Percentiles rank a stretch among this genome's conserved stretches.
Evolutionary conservation across 2,113 vertebrate species (phyloP).

Genomic region (Oryzias woworae): DNA sequence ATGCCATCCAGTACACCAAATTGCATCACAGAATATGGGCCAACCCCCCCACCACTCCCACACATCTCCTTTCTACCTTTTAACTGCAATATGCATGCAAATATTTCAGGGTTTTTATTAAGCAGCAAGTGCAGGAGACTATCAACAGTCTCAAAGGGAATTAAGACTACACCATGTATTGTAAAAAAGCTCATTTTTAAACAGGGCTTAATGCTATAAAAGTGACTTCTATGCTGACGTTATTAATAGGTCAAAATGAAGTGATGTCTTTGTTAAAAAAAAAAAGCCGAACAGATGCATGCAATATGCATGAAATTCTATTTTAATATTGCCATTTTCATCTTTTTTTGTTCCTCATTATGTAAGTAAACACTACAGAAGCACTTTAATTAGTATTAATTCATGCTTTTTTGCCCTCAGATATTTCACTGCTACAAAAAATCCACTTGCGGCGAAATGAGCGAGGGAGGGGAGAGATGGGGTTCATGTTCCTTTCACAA

Average conservation of each 20-base stretch:
- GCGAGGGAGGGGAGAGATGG: conserved; percentile 13
- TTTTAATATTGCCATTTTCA: conserved; percentile 63
- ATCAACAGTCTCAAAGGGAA: not conserved
- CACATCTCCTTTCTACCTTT: not conserved
- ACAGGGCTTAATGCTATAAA: conserved; percentile 1
- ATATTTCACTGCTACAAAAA: conserved; percentile 59
- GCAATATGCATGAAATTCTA: conserved; percentile 64
- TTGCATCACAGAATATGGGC: conserved; percentile 40
- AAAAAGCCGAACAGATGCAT: conserved; percentile 29
- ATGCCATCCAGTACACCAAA: conserved; percentile 29
- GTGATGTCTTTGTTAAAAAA: conserved; percentile 33
- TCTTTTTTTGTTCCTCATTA: conserved; percentile 70
- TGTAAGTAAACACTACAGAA: conserved; percentile 70
- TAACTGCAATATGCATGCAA: not conserved
- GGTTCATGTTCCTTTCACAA: too few relatives aligned
- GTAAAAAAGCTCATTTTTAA: not conserved
- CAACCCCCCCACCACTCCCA: conserved; percentile 13
- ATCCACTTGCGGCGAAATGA: conserved; percentile 19
- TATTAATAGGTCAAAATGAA: conserved; percentile 13
- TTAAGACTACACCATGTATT: not conserved
- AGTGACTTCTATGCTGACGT: not conserved
- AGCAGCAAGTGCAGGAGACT: not conserved
- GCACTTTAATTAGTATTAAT: conserved; percentile 75
- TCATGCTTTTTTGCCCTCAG: conserved; percentile 63
- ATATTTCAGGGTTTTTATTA: not conserved